phyloP scores from a whole-genome alignment of 1,140 invertebrate genomes.

The Vanessa atalanta region DNA sequence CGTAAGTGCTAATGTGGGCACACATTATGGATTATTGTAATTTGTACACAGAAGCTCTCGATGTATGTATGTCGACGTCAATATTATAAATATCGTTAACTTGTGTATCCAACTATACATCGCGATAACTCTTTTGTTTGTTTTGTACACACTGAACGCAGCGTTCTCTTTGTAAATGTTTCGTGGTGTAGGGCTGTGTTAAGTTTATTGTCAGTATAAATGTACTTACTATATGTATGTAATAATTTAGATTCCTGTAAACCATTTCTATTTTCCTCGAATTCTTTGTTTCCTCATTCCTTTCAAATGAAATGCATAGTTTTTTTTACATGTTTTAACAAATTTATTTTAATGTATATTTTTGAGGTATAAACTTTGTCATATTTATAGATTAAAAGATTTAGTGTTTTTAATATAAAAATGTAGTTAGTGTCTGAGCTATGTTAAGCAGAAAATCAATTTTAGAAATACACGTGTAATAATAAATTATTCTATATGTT shows the following conservation, averaged over 20 bases:
- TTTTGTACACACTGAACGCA: slow-evolving; percentile 3
- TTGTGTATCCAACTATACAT: slow-evolving; percentile 22
- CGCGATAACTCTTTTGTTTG: slow-evolving; percentile 27
- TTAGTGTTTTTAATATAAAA: too few relatives aligned
- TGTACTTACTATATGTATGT: neutral
- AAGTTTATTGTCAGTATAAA: neutral
- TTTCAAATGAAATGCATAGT: too few relatives aligned
- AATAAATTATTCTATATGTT: too few relatives aligned
- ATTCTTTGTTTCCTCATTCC: too few relatives aligned
- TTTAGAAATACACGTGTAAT: too few relatives aligned
- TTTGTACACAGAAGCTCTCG: slow-evolving; percentile 31
- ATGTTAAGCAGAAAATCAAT: too few relatives aligned
- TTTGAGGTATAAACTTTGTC: too few relatives aligned
- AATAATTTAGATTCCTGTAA: neutral
- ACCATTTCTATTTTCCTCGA: neutral
- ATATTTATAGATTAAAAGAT: too few relatives aligned
- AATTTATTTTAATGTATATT: too few relatives aligned
- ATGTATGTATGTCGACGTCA: slow-evolving; percentile 26
- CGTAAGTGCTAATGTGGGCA: neutral
- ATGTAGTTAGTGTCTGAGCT: too few relatives aligned
- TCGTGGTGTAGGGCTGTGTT: slow-evolving; percentile 7
- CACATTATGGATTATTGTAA: slow-evolving; percentile 24
- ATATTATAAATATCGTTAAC: slow-evolving; percentile 46
- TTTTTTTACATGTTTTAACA: too few relatives aligned
- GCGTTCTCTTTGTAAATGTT: slow-evolving; percentile 21